Percentiles rank a stretch among this genome's conserved stretches.
Evolutionary conservation across 2,888 invertebrate genomes (phyloP).

Genomic region (Iselma pallidipennis): DNA sequence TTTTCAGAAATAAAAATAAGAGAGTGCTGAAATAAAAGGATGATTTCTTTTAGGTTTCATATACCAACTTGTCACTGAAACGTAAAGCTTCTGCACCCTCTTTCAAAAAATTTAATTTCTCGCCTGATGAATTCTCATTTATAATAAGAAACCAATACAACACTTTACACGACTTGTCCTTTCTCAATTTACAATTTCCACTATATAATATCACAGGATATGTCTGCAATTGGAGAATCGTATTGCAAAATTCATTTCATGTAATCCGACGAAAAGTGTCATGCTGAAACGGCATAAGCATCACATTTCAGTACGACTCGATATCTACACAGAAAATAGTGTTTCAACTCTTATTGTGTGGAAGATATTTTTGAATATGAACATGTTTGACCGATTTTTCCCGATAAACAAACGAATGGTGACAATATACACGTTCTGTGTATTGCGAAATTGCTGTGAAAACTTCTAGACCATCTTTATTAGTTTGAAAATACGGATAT

Average conservation of each 20-base stretch:
- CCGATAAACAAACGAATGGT: no score
- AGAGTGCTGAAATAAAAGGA: background rate
- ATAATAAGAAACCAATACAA: background rate
- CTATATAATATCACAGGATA: background rate
- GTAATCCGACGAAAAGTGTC: constrained; percentile 24
- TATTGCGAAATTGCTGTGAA: background rate
- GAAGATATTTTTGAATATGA: no score
- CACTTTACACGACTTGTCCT: background rate
- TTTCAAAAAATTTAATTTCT: background rate
- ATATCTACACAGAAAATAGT: background rate
- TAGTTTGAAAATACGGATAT: background rate
- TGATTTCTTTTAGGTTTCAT: background rate
- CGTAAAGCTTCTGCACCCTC: background rate
- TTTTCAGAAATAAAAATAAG: background rate
- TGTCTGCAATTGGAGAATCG: constrained; percentile 13
- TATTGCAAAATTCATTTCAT: constrained; percentile 21
- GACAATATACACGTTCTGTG: no score
- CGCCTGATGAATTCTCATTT: constrained; percentile 1
- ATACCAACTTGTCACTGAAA: background rate
- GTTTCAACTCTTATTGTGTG: no score
- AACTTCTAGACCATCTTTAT: background rate
- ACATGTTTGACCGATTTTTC: no score
- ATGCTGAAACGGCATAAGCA: constrained; percentile 15
- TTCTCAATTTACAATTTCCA: background rate
- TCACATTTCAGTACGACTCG: constrained; percentile 12